Evolutionary conservation across 2,797 vertebrate genomes (phyloP).

Genomic region (Chrysolophus pictus): DNA sequence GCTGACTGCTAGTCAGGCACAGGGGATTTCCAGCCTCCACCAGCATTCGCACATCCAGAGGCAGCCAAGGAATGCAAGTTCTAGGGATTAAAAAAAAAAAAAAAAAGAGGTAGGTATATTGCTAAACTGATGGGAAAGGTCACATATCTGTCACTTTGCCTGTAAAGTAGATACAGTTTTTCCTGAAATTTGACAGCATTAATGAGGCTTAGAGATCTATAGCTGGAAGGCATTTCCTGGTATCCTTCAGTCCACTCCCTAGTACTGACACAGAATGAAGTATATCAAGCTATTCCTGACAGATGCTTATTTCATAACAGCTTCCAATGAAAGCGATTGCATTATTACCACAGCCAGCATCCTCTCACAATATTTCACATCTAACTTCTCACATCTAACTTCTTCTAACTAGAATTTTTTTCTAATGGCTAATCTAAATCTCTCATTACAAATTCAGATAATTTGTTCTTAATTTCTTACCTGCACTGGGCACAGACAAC

Average conservation of each 20-base stretch:
- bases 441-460: not conserved
- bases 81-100: rapidly evolving
- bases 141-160: not conserved
- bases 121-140: not conserved
- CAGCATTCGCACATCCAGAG: not conserved
- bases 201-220: not conserved
- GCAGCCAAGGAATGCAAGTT: not conserved
- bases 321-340: not conserved
- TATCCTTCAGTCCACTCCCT: not conserved
- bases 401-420: not conserved
- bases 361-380: not conserved
- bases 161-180: not conserved
- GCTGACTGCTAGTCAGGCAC: not conserved
- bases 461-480: not conserved
- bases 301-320: not conserved
- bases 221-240: slow-evolving; percentile 33
- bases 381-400: not conserved
- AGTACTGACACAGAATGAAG: not conserved
- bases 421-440: not conserved
- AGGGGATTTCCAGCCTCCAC: not conserved
- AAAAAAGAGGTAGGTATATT: not conserved
- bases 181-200: slow-evolving; percentile 29
- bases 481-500: not conserved
- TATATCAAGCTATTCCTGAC: not conserved
- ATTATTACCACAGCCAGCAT: not conserved